These are phyloP conservation scores for Protophormia terraenovae DNA, from an alignment of 2,888 invertebrate species.

Conservation along the genomic window DNA sequence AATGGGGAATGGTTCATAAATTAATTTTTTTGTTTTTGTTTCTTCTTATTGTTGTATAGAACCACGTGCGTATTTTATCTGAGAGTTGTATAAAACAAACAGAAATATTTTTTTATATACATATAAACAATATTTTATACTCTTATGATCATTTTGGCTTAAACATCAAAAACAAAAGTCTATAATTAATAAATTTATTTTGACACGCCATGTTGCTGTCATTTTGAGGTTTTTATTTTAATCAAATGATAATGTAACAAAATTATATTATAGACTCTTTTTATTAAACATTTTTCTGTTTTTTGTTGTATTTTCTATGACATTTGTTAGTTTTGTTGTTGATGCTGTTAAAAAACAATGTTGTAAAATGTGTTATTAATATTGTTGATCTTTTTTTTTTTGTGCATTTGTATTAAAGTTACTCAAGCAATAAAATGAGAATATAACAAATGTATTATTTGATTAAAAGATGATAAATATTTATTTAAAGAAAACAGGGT, in stretches of 20 bases:
- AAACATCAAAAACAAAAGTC: slow-evolving; percentile 44
- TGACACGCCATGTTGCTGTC: slow-evolving; percentile 47
- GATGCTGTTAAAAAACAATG: slow-evolving; percentile 33
- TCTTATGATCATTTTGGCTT: slow-evolving; percentile 39
- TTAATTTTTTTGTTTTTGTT: background rate
- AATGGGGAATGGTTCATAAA: slow-evolving; percentile 22
- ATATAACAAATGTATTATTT: background rate
- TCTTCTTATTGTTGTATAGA: background rate
- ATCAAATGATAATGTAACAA: slow-evolving; percentile 28
- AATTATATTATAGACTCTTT: slow-evolving; percentile 23
- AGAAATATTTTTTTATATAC: slow-evolving; percentile 17
- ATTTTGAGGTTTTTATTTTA: slow-evolving; percentile 53
- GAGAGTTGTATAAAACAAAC: background rate
- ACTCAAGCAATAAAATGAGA: background rate
- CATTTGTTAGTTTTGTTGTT: slow-evolving; percentile 41
- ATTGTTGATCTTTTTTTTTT: slow-evolving; percentile 38
- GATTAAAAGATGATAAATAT: background rate
- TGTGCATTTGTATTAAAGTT: background rate
- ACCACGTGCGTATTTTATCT: slow-evolving; percentile 45
- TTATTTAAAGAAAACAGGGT: background rate
- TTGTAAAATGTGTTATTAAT: slow-evolving; percentile 49
- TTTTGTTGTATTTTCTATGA: background rate
- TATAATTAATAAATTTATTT: slow-evolving; percentile 55
- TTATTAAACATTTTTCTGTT: background rate
- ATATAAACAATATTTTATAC: slow-evolving; percentile 20